phyloP scores from a whole-genome alignment of 2,888 invertebrate genomes.

The Ptilodon capucinus region DNA sequence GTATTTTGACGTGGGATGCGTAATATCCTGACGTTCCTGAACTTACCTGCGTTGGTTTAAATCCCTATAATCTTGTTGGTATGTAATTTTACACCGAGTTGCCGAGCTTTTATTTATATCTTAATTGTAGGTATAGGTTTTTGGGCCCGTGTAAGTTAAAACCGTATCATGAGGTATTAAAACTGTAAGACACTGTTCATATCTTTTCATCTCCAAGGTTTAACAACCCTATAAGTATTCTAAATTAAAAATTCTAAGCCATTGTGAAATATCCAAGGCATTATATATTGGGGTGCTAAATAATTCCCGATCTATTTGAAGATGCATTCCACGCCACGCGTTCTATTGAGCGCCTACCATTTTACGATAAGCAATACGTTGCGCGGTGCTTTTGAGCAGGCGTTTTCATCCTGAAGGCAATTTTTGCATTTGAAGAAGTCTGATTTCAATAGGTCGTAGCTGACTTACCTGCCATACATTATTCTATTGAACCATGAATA shows the following conservation, averaged over 20 bases:
- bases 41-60: no score
- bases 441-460: slow-evolving; percentile 1
- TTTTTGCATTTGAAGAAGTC: slow-evolving; percentile 21
- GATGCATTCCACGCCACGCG: slow-evolving; percentile 37
- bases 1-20: no score
- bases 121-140: no score
- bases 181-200: no score
- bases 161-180: no score
- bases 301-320: slow-evolving; percentile 31
- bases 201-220: not conserved
- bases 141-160: no score
- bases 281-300: slow-evolving; percentile 33
- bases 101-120: no score
- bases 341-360: slow-evolving; percentile 39
- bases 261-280: slow-evolving; percentile 23
- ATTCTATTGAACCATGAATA: no score
- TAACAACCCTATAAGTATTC: not conserved
- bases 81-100: no score
- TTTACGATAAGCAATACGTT: slow-evolving; percentile 38
- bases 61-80: no score
- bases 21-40: no score
- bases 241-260: not conserved
- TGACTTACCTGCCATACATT: no score
- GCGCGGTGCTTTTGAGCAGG: slow-evolving; percentile 34
- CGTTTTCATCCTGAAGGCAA: slow-evolving; percentile 24